These are phyloP conservation scores for Xylota segnis DNA, from an alignment of 2,888 invertebrate genomes.

Conservation along the genomic window DNA sequence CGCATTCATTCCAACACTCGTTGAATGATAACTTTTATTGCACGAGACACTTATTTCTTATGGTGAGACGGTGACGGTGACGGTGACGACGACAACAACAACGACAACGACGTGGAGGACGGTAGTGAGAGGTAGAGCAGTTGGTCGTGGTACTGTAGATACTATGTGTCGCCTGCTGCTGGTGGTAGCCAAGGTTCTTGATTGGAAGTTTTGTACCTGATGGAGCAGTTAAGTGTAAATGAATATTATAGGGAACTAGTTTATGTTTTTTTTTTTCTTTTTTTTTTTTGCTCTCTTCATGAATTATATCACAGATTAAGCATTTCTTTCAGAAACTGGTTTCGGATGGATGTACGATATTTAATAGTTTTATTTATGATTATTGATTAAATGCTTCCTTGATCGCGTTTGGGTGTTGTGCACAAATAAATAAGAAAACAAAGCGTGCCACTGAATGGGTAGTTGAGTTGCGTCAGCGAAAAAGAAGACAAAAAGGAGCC, in stretches of 20 bases:
- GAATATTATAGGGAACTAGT: conserved; percentile 64
- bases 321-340: conserved; percentile 53
- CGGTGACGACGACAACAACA: background rate
- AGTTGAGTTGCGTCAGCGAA: background rate
- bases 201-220: conserved; percentile 59
- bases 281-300: conserved; percentile 29
- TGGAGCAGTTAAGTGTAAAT: conserved; percentile 60
- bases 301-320: conserved; percentile 51
- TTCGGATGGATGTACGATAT: conserved; percentile 43
- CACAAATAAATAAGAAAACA: background rate
- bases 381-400: conserved; percentile 47
- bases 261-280: conserved; percentile 19
- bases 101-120: background rate
- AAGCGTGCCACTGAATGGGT: background rate
- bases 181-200: conserved; percentile 70
- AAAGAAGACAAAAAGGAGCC: background rate
- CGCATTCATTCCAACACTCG: conserved; percentile 71
- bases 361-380: conserved; percentile 20
- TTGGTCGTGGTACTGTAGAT: background rate
- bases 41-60: conserved; percentile 55
- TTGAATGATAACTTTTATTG: conserved; percentile 59
- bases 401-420: conserved; percentile 6
- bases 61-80: background rate
- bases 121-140: conserved; percentile 11
- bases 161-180: background rate